Conservation (phyloP, 2,797 vertebrate species). For the Salarias fasciatus region DNA sequence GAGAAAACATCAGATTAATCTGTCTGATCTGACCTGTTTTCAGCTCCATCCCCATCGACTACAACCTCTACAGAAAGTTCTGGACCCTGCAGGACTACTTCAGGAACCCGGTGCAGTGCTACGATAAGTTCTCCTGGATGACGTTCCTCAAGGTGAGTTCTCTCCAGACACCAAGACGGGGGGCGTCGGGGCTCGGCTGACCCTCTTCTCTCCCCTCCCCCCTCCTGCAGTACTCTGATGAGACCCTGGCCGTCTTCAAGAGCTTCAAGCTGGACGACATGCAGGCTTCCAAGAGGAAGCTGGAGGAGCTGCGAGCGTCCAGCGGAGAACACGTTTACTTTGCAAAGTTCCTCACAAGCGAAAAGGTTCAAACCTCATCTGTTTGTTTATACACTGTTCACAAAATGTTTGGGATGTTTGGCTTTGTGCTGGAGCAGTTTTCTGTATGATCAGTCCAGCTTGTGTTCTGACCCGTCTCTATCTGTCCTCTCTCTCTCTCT, state of each 20-base stretch:
- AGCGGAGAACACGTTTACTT: slow-evolving; percentile 97
- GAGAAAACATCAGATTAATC: too few relatives aligned
- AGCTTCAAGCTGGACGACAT: slow-evolving; percentile 98
- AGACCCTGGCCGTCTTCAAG: slow-evolving; percentile 96
- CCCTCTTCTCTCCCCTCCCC: slow-evolving; percentile 27
- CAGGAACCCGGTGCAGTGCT: slow-evolving; percentile 97
- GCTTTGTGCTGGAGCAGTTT: too few relatives aligned
- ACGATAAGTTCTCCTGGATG: slow-evolving; percentile 97
- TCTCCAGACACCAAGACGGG: too few relatives aligned
- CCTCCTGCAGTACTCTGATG: slow-evolving; percentile 91
- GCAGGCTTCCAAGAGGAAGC: slow-evolving; percentile 95
- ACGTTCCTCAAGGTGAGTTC: slow-evolving; percentile 93
- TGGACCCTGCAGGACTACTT: slow-evolving; percentile 99
- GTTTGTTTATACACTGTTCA: too few relatives aligned
- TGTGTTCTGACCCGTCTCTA: background rate
- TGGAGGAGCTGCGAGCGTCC: slow-evolving; percentile 91
- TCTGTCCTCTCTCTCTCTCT: too few relatives aligned
- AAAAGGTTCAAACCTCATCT: slow-evolving; percentile 95
- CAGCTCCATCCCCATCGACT: slow-evolving; percentile 98
- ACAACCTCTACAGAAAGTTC: slow-evolving; percentile 99
- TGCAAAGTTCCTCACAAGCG: slow-evolving; percentile 98
- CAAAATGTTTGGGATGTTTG: too few relatives aligned
- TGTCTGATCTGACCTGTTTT: slow-evolving; percentile 14
- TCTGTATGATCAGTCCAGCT: too few relatives aligned
- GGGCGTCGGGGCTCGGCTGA: too few relatives aligned